Base-by-base conservation (phyloP, 2,113 vertebrate species). In the Ancistrus triradiatus region DNA sequence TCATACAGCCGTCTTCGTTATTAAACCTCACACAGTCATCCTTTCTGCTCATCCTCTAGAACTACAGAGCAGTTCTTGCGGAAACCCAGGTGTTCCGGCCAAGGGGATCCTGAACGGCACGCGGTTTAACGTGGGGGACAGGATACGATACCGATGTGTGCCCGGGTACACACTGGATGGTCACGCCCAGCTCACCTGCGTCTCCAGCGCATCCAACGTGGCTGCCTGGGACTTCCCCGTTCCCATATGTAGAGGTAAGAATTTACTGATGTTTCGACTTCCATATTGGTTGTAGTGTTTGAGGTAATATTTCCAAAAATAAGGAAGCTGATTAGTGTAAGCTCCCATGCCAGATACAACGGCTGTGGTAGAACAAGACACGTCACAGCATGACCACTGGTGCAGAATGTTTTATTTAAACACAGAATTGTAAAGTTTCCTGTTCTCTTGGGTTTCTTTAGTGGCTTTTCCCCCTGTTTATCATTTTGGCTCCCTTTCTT, bases 181-280 rank as follows among this genome's bases (percentile, higher is more conserved):
- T 2, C 95, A 97, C 31, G 89, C 95, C 0, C 77, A 89, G 35
- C 81, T 98, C 68, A 94, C 95, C 0, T 98, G 96, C 75, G 90
- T 96, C 38, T 88, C 88, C 61, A 97, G 89, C 75, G 84, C 93
- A 0, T 93, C 90, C 18, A 90, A 90, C 0, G 91, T 93, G 8
- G 93, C 95, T 0, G 89, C 91, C 0, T 98, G 96, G 96, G 96
- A 98, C 85, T 98, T 98, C 65, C 96, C 96, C 0, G 89, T 93
- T 66, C 96, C 95, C 18, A 92, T 97, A 75, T 98, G 96, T 81
- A 87, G 94, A 96, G 95, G 96, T 98, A 82, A 75, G 82, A 56
- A 42, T 14, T 55, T n/a, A n/a, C n/a, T n/a, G n/a, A n/a, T n/a
- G n/a, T n/a, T n/a, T n/a, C n/a, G n/a, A n/a, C n/a, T n/a, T n/a